Percentiles rank a stretch among this genome's conserved stretches.
phyloP scores from a whole-genome alignment of 2,888 invertebrate genomes.

The Hoplodrina ambigua region DNA sequence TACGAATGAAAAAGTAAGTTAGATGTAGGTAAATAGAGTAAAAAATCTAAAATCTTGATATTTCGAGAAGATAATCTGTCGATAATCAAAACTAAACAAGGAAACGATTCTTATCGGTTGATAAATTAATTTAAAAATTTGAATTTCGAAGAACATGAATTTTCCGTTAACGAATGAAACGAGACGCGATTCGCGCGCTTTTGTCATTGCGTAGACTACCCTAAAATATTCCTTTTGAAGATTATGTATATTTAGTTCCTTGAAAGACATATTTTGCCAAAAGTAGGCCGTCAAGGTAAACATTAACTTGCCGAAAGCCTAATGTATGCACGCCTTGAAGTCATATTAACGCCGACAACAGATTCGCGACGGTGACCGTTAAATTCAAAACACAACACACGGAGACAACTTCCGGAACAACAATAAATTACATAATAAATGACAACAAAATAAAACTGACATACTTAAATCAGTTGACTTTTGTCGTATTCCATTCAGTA shows the following conservation, averaged over 20 bases:
- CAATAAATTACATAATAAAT: constrained; percentile 67
- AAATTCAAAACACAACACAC: constrained; percentile 73
- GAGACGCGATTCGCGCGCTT: background rate
- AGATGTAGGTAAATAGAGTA: background rate
- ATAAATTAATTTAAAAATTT: constrained; percentile 16
- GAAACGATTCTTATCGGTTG: constrained; percentile 1
- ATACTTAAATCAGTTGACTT: constrained; percentile 83
- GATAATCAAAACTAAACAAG: constrained; percentile 7
- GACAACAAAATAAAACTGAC: constrained; percentile 75
- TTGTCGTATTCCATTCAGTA: constrained; percentile 67
- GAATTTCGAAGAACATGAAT: background rate
- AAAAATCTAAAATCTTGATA: background rate
- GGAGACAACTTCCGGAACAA: constrained; percentile 68
- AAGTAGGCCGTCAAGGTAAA: constrained; percentile 67
- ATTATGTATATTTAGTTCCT: constrained; percentile 42
- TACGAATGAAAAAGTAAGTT: constrained; percentile 1
- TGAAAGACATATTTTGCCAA: constrained; percentile 44
- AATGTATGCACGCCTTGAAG: constrained; percentile 72
- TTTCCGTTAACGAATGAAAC: constrained; percentile 1
- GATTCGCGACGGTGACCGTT: constrained; percentile 73
- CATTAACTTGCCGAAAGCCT: constrained; percentile 67
- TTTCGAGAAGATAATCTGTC: constrained; percentile 1
- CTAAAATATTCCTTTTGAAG: constrained; percentile 8
- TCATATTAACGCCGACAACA: constrained; percentile 62
- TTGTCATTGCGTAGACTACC: background rate